Evolutionary conservation across 2,797 vertebrate species (phyloP).

Genomic region (Huso huso): DNA sequence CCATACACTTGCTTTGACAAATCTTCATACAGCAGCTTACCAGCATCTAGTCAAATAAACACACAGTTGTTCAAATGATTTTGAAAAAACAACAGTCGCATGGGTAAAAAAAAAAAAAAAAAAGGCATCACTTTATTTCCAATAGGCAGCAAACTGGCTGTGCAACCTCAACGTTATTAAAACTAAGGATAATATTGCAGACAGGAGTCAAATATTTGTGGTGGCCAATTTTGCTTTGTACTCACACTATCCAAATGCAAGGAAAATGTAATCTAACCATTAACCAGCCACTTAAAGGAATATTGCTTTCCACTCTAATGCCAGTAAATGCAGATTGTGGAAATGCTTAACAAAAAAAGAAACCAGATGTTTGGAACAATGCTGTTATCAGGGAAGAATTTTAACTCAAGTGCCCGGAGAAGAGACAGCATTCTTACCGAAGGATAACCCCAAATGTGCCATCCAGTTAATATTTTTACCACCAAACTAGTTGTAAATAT

Average conservation of each 20-base stretch:
- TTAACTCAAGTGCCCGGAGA: too few relatives aligned
- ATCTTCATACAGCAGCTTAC: too few relatives aligned
- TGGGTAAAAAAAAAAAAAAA: slow-evolving; percentile 34
- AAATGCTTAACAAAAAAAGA: too few relatives aligned
- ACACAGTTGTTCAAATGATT: slow-evolving; percentile 9
- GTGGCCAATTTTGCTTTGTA: background rate
- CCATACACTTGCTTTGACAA: too few relatives aligned
- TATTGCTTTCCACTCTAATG: too few relatives aligned
- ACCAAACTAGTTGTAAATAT: slow-evolving; percentile 12
- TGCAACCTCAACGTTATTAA: slow-evolving; percentile 20
- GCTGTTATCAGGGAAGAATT: too few relatives aligned
- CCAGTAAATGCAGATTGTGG: too few relatives aligned
- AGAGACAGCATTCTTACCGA: too few relatives aligned
- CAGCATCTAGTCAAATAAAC: slow-evolving; percentile 11
- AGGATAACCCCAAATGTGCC: too few relatives aligned
- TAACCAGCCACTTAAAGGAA: too few relatives aligned
- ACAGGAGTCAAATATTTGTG: background rate
- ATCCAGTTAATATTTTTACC: background rate
- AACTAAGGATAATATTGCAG: background rate
- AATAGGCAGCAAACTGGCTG: slow-evolving; percentile 37
- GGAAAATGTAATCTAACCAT: background rate
- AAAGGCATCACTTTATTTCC: slow-evolving; percentile 44
- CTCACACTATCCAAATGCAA: background rate
- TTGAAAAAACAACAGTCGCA: slow-evolving; percentile 36
- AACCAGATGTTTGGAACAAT: too few relatives aligned